Conservation (phyloP, 2,888 invertebrate genomes). For the Perizoma flavofasciatum region DNA sequence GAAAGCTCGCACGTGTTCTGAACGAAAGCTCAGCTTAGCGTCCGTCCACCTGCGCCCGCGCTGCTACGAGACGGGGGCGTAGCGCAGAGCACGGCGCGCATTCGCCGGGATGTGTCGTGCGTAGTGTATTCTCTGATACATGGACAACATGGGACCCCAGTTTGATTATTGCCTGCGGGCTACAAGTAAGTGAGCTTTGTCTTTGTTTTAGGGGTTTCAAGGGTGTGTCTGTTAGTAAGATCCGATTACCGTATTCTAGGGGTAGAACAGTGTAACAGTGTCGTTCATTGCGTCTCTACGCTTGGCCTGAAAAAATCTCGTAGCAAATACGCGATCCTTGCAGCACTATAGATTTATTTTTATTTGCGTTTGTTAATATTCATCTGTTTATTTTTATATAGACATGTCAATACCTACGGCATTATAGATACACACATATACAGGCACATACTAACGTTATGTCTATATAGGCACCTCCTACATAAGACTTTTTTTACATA, state of each 20-base stretch:
- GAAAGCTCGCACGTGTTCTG: conserved; percentile 74
- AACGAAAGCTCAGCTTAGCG: conserved; percentile 21
- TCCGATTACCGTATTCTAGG: not conserved
- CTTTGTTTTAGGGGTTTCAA: not conserved
- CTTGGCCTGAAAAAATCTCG: conserved; percentile 7
- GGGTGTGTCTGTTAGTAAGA: too few relatives aligned
- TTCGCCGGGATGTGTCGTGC: conserved; percentile 78
- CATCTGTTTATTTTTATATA: too few relatives aligned
- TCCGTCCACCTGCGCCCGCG: conserved; percentile 70
- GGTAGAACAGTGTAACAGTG: too few relatives aligned
- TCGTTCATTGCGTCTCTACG: not conserved
- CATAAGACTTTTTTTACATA: too few relatives aligned
- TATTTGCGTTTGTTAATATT: too few relatives aligned
- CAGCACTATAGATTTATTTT: too few relatives aligned
- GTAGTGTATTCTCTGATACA: conserved; percentile 47
- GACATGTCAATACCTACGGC: too few relatives aligned
- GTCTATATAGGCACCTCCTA: too few relatives aligned
- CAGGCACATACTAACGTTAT: too few relatives aligned
- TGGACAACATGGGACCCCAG: conserved; percentile 73
- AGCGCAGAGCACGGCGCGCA: conserved; percentile 70
- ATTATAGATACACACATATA: too few relatives aligned
- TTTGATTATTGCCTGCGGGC: conserved; percentile 79
- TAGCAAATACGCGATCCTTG: not conserved
- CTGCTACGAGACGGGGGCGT: conserved; percentile 47
- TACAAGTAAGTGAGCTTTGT: conserved; percentile 66